phyloP scores from a whole-genome alignment of 2,888 invertebrate species.

The Miltochrista miniata region DNA sequence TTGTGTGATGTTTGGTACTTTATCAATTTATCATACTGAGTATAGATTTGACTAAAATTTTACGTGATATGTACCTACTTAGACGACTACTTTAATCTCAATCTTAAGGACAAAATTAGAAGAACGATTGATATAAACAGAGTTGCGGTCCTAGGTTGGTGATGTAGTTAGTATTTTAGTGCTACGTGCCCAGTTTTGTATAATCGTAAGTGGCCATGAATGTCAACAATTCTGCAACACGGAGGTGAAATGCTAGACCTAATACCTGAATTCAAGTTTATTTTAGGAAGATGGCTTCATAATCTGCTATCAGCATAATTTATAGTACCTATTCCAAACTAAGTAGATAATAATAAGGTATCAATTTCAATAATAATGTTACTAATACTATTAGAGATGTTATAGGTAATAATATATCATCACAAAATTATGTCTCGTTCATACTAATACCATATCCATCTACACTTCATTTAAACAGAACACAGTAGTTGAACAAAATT shows the following conservation, averaged over 20 bases:
- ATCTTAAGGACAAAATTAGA: too few relatives aligned
- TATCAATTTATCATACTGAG: too few relatives aligned
- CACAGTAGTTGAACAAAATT: slow-evolving; percentile 31
- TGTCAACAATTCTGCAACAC: too few relatives aligned
- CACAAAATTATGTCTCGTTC: slow-evolving; percentile 23
- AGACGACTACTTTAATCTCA: too few relatives aligned
- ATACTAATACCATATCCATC: slow-evolving; percentile 31
- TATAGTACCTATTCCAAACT: neutral
- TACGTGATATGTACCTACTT: too few relatives aligned
- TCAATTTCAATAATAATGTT: neutral
- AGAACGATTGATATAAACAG: too few relatives aligned
- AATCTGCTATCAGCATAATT: neutral
- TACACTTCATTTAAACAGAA: slow-evolving; percentile 31
- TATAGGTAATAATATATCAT: slow-evolving; percentile 2
- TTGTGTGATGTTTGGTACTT: neutral
- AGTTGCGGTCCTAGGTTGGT: too few relatives aligned
- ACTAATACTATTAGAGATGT: neutral
- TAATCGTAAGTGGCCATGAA: neutral
- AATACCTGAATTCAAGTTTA: neutral
- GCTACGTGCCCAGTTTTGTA: neutral
- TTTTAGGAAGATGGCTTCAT: neutral
- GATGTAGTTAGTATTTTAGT: too few relatives aligned
- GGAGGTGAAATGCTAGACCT: too few relatives aligned
- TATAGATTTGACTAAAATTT: too few relatives aligned
- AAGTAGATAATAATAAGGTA: neutral